Conservation (phyloP, 2,888 invertebrate genomes). For the Macrosoma leucophasiata region DNA sequence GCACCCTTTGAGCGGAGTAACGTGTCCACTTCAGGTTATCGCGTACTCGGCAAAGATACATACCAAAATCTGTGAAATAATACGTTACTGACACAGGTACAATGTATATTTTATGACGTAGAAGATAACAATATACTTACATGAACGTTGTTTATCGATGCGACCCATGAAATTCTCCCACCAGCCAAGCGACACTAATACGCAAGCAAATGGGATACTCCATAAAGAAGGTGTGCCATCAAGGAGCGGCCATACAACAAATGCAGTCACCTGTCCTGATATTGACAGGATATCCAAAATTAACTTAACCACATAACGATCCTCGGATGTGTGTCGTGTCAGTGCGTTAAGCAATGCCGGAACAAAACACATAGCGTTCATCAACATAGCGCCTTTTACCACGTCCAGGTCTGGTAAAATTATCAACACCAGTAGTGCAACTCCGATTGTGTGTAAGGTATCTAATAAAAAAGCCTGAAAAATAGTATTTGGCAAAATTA, state of each 20-base stretch:
- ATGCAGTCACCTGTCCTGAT: constrained; percentile 78
- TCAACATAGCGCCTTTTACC: constrained; percentile 87
- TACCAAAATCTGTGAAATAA: too few relatives aligned
- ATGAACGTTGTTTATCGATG: constrained; percentile 40
- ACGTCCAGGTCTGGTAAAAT: constrained; percentile 88
- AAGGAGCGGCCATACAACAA: constrained; percentile 81
- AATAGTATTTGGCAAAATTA: too few relatives aligned
- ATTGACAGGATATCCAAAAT: constrained; percentile 77
- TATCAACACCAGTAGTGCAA: constrained; percentile 83
- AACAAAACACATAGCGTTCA: constrained; percentile 88
- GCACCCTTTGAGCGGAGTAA: constrained; percentile 82
- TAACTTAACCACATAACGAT: constrained; percentile 51
- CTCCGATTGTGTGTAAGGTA: constrained; percentile 84
- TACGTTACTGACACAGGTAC: constrained; percentile 47
- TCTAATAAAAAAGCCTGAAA: constrained; percentile 81
- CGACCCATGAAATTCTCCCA: constrained; percentile 86
- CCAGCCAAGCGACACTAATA: constrained; percentile 86
- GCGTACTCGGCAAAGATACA: constrained; percentile 58
- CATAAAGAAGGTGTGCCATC: constrained; percentile 69
- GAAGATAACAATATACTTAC: constrained; percentile 35
- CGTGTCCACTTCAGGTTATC: constrained; percentile 78
- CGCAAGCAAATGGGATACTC: constrained; percentile 78
- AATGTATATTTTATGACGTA: background rate
- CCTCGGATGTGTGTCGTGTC: constrained; percentile 49
- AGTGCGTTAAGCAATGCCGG: constrained; percentile 84